Evolutionary conservation across 2,113 vertebrate species (phyloP).

Genomic region (Gorsachius goisagi): DNA sequence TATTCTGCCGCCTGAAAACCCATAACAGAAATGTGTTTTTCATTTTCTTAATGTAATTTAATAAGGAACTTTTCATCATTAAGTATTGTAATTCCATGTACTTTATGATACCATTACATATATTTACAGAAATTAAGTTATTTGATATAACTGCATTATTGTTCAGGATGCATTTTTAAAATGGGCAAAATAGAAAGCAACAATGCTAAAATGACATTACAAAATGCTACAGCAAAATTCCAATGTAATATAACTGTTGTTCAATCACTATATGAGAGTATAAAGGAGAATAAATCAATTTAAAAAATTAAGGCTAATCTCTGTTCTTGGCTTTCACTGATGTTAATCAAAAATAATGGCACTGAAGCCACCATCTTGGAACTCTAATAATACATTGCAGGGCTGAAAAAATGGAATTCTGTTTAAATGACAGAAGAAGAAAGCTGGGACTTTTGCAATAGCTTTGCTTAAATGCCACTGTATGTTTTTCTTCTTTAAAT

Average conservation of each 20-base stretch:
- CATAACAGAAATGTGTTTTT: conserved; percentile 64
- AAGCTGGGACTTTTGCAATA: not conserved
- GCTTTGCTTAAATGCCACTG: not conserved
- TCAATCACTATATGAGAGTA: conserved; percentile 6
- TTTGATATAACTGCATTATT: conserved; percentile 50
- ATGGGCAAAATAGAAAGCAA: conserved; percentile 56
- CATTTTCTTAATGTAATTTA: conserved; percentile 66
- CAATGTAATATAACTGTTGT: conserved; percentile 41
- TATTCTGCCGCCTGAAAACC: conserved; percentile 52
- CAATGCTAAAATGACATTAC: conserved; percentile 54
- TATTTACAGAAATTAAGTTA: conserved; percentile 64
- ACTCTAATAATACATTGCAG: not conserved
- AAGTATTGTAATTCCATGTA: conserved; percentile 57
- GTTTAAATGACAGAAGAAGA: not conserved
- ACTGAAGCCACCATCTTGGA: not conserved
- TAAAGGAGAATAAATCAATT: conserved; percentile 13
- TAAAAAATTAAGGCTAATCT: not conserved
- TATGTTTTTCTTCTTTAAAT: not conserved
- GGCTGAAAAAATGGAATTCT: not conserved
- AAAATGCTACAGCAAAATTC: conserved; percentile 47
- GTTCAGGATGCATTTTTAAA: conserved; percentile 66
- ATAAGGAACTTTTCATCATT: conserved; percentile 68
- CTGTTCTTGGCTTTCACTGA: conserved; percentile 21
- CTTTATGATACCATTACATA: conserved; percentile 63
- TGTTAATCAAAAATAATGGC: conserved; percentile 35